Evolutionary conservation across 2,113 vertebrate genomes (phyloP).

Genomic region (Rhineura floridana): DNA sequence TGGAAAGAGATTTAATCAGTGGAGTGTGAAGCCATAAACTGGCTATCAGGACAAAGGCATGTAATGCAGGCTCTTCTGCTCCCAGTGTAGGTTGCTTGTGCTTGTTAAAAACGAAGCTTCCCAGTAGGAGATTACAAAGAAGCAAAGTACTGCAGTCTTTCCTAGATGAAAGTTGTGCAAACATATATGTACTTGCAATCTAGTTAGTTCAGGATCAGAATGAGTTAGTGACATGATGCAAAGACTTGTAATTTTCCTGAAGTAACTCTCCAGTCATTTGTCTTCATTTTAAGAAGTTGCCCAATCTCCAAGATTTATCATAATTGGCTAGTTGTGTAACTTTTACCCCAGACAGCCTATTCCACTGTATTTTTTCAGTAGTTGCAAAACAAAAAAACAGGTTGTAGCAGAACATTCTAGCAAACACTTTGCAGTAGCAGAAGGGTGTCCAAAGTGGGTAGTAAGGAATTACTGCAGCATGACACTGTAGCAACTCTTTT

Average conservation of each 20-base stretch:
- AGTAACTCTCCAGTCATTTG: neutral
- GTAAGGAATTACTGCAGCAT: too few species aligned
- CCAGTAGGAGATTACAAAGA: neutral
- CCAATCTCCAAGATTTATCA: neutral
- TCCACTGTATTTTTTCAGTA: too few species aligned
- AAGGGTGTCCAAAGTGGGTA: neutral
- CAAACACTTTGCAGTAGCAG: neutral
- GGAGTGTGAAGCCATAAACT: neutral
- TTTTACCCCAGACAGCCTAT: neutral
- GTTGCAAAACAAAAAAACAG: neutral
- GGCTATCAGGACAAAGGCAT: neutral
- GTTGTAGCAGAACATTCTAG: neutral
- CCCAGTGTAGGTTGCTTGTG: rapidly evolving
- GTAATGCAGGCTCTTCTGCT: neutral
- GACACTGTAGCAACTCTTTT: neutral
- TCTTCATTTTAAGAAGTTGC: neutral
- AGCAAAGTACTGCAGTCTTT: neutral
- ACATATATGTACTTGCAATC: neutral
- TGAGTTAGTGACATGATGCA: neutral
- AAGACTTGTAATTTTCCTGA: neutral
- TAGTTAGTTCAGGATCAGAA: neutral
- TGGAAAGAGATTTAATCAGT: slow-evolving; percentile 26
- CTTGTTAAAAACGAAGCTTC: neutral
- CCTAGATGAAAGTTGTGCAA: neutral
- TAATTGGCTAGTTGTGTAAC: neutral